Base-by-base conservation (phyloP, 2,797 vertebrate species). In the Pagetopsis macropterus region DNA sequence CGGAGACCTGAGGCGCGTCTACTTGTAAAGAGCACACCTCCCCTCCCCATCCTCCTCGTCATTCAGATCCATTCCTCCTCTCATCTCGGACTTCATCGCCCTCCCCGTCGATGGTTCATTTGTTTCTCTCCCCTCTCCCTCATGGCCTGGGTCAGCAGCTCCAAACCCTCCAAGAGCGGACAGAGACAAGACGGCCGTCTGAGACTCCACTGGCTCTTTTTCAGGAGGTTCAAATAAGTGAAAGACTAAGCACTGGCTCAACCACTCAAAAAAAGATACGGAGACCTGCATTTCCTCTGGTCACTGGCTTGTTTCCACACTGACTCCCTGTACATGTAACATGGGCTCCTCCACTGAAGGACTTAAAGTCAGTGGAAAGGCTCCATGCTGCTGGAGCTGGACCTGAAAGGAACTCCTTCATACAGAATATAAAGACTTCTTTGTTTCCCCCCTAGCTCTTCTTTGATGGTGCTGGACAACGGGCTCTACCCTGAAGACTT, bases 1-100 rank as follows among this genome's bases (percentile, higher is more conserved):
- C 0, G 97, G 98, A 89, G 98, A 99, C 93, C 96, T 99, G 85
- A 95, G 98, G 84, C 97, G 97, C 65, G 97, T 99, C 89, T 99
- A 98, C 94, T 97, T 99, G 96, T 99, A 97, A 98, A 95, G 85
- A 91, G 85, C 89, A 86, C 76, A 57, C 90, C 72, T 0, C 60
- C 23, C 8, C 43, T 3, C 31, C 23, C 52, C 17, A 65, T 37
- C 23, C 48, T 71, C n/a, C 56, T 46, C 58, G 48, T 84, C 78
- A 57, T 56, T 82, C 84, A 77, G 40, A 60, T 78, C 82, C 82
- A 55, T 83, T 83, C 82, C 68, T 75, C 72, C 60, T 55, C 58
- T 71, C 76, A 58, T 78, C 76, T 57, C 65, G 83, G 87, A 86
- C 83, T 79, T 80, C 72, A 59, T 71, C 44, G 14, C 17, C 17